Percentiles rank a stretch among this genome's conserved stretches.
These are phyloP conservation scores for Metridium senile DNA, from an alignment of 92 coral and sea anemone species.

Conservation along the genomic window DNA sequence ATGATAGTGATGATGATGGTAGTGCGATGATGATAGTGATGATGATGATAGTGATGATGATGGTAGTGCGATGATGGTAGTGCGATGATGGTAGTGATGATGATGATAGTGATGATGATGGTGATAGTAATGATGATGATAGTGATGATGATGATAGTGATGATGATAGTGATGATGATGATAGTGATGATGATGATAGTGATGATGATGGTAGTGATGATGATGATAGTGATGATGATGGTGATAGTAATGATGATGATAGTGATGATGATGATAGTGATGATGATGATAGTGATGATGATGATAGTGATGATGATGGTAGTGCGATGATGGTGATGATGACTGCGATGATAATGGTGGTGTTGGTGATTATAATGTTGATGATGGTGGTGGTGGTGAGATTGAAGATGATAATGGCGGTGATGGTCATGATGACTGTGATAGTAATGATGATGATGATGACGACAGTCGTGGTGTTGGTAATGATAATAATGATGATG, in stretches of 20 bases:
- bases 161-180: neutral
- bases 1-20: neutral
- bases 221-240: neutral
- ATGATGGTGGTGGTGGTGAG: neutral
- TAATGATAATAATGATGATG: neutral
- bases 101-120: neutral
- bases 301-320: neutral
- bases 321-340: neutral
- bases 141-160: neutral
- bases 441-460: neutral
- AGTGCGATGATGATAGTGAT: neutral
- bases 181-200: neutral
- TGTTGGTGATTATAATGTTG: neutral
- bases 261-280: neutral
- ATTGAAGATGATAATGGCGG: neutral
- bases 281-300: neutral
- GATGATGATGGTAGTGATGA: neutral
- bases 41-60: neutral
- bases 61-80: neutral
- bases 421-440: neutral
- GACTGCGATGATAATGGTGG: neutral
- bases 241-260: neutral
- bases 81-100: neutral
- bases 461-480: neutral
- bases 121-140: neutral